Evolutionary conservation across 2,888 invertebrate species (phyloP), one percentile per base, ranked within the genome.

Genomic region (Sceliomorpha sp.): DNA sequence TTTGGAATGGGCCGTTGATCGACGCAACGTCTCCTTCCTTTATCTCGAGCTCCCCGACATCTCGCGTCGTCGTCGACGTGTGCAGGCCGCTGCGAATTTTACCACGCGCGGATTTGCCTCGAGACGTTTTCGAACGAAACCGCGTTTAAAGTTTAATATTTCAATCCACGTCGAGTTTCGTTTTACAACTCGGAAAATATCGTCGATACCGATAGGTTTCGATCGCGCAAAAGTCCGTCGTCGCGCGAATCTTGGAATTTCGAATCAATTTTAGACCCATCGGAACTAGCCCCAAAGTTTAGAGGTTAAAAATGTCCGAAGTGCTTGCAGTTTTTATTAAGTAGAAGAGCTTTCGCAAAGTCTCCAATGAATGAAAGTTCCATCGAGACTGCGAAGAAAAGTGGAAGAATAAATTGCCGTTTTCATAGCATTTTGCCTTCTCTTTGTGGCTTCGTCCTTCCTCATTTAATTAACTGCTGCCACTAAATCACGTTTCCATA

Each of bases 401-500:
- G 67, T 58, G 26, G 63, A 50, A 42, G 63, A 60, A 60, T 70
- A 56, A 73, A 69, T 68, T 68, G 66, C 62, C 44, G 55, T 44
- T 55, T 64, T 67, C 67, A 48, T 56, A 56, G 53, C 59, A 32
- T 47, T 70, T 68, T 60, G 56, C 62, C 62, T 71, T 70, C 67
- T 74, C 73, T 72, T 72, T 72, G 67, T 76, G 47, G 70, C 69
- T 73, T 67, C 67, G 62, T 73, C 59, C 59, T 72, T 72, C 73
- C 64, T 73, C 74, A 75, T 81, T 83, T 83, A 82, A 82, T 83
- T 81, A 83, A 80, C 77, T 73, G 68, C 58, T 37, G 63, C 51
- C 42, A 72, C 72, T 83, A 80, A 82, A 82, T 83, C 80, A 80
- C 70, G 72, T 66, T 72, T 71, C 45, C 75, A 79, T 83, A 81